Evolutionary conservation across 2,113 vertebrate species (phyloP).

Genomic region (Myotis davidii): DNA sequence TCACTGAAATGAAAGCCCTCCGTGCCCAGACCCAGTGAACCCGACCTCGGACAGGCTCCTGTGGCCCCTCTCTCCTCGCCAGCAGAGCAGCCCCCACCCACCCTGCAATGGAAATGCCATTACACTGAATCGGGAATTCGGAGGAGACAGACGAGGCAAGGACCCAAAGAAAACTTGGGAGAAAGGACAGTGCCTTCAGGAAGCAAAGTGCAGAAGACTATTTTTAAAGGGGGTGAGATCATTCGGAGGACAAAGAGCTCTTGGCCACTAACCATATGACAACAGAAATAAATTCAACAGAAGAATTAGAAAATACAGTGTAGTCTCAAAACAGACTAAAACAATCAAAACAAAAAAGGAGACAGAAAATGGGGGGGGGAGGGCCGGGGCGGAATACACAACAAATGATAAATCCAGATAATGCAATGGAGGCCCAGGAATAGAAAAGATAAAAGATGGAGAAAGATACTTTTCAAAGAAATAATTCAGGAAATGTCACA

Average conservation of each 20-base stretch:
- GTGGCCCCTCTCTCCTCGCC: background rate
- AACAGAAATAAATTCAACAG: background rate
- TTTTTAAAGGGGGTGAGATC: background rate
- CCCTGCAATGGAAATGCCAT: background rate
- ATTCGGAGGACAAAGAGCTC: background rate
- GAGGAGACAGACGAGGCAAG: background rate
- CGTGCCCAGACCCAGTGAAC: background rate
- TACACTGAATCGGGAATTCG: background rate
- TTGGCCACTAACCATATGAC: background rate
- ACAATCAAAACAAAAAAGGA: background rate
- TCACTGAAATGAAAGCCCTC: background rate
- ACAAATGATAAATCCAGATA: background rate
- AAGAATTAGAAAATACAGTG: background rate
- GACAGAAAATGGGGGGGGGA: background rate
- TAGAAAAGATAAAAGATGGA: background rate
- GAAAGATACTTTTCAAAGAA: background rate
- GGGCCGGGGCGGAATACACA: fast-evolving
- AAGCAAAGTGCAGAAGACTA: background rate
- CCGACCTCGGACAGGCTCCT: background rate
- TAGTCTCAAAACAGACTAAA: background rate
- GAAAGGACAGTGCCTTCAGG: background rate
- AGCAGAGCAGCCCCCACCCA: too few species aligned
- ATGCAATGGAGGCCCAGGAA: background rate
- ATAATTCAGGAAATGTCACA: background rate
- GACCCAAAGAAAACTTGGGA: background rate